A percentile compares a stretch with the other conserved stretches of the same genome.
phyloP scores from a whole-genome alignment of 1,140 invertebrate genomes.

The Zaprionus ornatus region DNA sequence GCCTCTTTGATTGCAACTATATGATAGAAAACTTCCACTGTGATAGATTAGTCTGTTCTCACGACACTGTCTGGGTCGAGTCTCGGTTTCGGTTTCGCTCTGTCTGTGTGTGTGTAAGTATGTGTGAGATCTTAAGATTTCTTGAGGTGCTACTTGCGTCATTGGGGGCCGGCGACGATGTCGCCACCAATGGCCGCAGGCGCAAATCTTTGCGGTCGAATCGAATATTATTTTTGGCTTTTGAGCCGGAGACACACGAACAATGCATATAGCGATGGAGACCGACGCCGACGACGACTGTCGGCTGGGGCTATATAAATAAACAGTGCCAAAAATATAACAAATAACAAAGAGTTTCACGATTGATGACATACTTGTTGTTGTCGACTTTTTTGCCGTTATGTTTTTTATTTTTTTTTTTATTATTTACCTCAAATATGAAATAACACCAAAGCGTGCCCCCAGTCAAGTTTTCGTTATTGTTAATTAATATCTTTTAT shows the following conservation, averaged over 20 bases:
- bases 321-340: constrained; percentile 77
- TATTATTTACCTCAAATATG: constrained; percentile 48
- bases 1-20: background rate
- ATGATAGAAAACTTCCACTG: constrained; percentile 56
- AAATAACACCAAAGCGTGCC: constrained; percentile 79
- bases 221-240: constrained; percentile 72
- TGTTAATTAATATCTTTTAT: constrained; percentile 80
- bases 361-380: constrained; percentile 64
- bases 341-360: constrained; percentile 63
- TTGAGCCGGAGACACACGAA: constrained; percentile 53
- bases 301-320: constrained; percentile 64
- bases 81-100: background rate
- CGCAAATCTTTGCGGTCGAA: constrained; percentile 38
- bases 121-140: constrained; percentile 15
- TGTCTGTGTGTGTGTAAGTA: background rate
- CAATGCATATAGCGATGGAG: constrained; percentile 24
- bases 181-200: constrained; percentile 48
- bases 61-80: constrained; percentile 29
- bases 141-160: constrained; percentile 64
- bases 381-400: constrained; percentile 40
- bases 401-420: constrained; percentile 26
- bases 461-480: constrained; percentile 76
- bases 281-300: background rate
- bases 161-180: constrained; percentile 50
- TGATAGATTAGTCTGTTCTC: constrained; percentile 44